Conservation (phyloP, 35 echinoderm and acorn worm species). For the Patiria miniata region DNA sequence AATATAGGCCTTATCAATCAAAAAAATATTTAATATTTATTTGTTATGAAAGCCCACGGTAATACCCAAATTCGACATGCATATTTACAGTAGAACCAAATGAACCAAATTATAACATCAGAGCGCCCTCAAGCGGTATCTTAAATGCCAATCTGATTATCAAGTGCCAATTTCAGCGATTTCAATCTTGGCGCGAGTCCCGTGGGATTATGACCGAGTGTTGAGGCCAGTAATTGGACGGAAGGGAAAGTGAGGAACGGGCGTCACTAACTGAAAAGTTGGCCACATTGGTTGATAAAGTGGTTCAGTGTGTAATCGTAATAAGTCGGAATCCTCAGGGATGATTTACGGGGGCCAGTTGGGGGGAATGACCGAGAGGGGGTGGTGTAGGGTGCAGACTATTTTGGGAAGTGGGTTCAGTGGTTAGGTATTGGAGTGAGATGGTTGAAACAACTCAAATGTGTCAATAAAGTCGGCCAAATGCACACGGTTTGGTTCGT, state of each 20-base stretch:
- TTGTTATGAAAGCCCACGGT: no score
- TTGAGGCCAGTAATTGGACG: slow-evolving; percentile 13
- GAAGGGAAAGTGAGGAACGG: slow-evolving; percentile 8
- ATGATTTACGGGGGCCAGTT: background rate
- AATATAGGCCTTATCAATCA: no score
- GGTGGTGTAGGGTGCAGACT: background rate
- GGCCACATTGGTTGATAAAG: slow-evolving; percentile 1
- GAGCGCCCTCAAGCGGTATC: background rate
- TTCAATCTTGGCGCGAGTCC: background rate
- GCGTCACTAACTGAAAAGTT: background rate
- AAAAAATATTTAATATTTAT: no score
- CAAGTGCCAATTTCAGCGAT: background rate
- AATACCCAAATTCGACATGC: no score
- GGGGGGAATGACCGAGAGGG: slow-evolving; percentile 13
- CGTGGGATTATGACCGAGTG: background rate
- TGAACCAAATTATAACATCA: background rate
- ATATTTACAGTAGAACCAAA: no score
- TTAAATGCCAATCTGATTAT: background rate
- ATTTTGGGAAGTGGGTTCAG: background rate
- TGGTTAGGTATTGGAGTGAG: background rate
- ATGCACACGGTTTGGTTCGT: no score
- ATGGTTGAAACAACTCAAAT: no score
- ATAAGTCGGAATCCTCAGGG: background rate
- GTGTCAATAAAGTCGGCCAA: no score
- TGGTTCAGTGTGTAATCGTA: slow-evolving; percentile 22